Conservation (phyloP, 2,797 vertebrate species). For the Hylomyscus alleni region DNA sequence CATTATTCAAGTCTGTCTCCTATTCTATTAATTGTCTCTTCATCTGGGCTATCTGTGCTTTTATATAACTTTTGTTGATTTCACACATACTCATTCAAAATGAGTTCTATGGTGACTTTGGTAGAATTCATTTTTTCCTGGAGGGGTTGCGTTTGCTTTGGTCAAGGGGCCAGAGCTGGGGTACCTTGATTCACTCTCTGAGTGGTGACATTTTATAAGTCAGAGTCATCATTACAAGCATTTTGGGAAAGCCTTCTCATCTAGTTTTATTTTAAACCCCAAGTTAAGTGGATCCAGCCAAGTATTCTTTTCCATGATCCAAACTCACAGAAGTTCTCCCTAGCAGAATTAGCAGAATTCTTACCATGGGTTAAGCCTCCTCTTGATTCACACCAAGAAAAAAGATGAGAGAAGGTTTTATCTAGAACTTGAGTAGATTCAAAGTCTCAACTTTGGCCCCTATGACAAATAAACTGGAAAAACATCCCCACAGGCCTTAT, state of each 20-base stretch:
- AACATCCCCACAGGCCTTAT: neutral
- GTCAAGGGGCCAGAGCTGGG: rapidly evolving
- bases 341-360: neutral
- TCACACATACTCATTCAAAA: neutral
- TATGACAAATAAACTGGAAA: neutral
- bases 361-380: neutral
- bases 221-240: neutral
- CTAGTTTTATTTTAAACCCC: neutral
- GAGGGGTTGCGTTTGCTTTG: neutral
- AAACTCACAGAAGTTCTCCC: neutral
- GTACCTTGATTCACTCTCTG: neutral
- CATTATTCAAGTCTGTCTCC: neutral
- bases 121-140: neutral
- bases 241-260: neutral
- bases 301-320: neutral
- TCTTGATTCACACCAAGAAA: neutral
- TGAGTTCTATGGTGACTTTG: neutral
- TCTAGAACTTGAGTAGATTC: neutral
- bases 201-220: neutral
- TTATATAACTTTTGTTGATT: neutral
- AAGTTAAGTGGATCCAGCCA: neutral
- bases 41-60: rapidly evolving
- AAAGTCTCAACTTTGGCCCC: neutral
- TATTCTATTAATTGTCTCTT: neutral
- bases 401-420: neutral